A percentile compares a stretch with the other conserved stretches of the same genome.
Evolutionary conservation across 1,140 invertebrate species (phyloP).

Genomic region (Drosophila busckii): DNA sequence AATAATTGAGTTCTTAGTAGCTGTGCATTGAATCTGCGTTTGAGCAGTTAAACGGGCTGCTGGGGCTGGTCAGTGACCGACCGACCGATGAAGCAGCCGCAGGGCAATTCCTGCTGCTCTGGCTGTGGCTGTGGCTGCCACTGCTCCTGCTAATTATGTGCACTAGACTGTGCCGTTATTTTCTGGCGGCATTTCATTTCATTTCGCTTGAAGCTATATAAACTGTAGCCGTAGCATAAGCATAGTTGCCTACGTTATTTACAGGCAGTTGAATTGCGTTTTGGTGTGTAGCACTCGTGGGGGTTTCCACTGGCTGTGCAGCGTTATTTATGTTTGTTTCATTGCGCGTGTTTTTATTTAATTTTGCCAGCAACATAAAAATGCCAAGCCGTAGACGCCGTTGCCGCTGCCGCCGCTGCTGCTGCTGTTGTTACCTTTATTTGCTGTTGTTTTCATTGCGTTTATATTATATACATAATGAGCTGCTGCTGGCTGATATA

Average conservation of each 20-base stretch:
- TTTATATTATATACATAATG: slow-evolving; percentile 29
- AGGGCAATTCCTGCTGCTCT: slow-evolving; percentile 11
- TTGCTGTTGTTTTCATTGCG: slow-evolving; percentile 1
- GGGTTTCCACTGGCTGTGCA: slow-evolving; percentile 7
- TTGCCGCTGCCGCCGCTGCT: slow-evolving; percentile 7
- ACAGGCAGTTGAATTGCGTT: too few species aligned
- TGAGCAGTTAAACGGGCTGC: not conserved
- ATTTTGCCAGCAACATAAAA: slow-evolving; percentile 55
- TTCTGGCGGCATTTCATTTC: slow-evolving; percentile 30
- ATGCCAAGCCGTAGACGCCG: slow-evolving; percentile 16
- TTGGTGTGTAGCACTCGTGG: not conserved
- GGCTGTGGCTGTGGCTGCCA: too few species aligned
- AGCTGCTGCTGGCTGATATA: not conserved
- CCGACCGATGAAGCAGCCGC: not conserved
- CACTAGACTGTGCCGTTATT: slow-evolving; percentile 62
- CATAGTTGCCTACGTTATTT: too few species aligned
- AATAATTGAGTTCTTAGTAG: slow-evolving; percentile 64
- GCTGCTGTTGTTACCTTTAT: slow-evolving; percentile 8
- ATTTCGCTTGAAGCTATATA: slow-evolving; percentile 9
- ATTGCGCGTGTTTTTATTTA: slow-evolving; percentile 66
- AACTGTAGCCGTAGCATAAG: not conserved
- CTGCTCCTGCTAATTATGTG: slow-evolving; percentile 65
- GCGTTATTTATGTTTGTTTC: slow-evolving; percentile 47
- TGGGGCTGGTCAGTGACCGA: slow-evolving; percentile 12
- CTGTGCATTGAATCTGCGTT: not conserved